phyloP scores from a whole-genome alignment of 2,113 vertebrate species.

The Narcine bancroftii region DNA sequence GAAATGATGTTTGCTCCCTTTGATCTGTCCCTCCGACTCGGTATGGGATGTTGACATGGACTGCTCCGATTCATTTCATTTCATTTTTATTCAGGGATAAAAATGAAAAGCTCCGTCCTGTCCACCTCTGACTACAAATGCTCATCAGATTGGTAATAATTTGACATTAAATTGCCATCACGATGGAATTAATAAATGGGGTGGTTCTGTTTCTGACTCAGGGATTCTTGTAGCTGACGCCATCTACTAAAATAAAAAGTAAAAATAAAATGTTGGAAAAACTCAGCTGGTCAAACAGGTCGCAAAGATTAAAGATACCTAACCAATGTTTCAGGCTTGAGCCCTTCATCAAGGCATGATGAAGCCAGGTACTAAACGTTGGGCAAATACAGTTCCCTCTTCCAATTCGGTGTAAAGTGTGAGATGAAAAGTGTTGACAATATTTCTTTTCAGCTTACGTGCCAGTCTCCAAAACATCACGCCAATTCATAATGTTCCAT shows the following conservation, averaged over 20 bases:
- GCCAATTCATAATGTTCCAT: conserved; percentile 3
- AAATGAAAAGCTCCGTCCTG: background rate
- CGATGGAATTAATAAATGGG: background rate
- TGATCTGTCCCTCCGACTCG: too few relatives aligned
- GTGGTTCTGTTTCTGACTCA: background rate
- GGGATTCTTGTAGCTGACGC: background rate
- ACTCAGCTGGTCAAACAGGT: too few relatives aligned
- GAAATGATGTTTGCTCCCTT: too few relatives aligned
- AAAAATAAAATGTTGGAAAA: too few relatives aligned
- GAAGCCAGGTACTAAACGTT: background rate
- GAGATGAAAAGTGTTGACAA: conserved; percentile 8
- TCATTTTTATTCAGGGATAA: background rate
- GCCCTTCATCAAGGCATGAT: too few relatives aligned
- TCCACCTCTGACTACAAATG: background rate
- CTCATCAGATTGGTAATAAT: too few relatives aligned
- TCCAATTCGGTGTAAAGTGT: too few relatives aligned
- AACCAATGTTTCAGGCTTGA: too few relatives aligned
- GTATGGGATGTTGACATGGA: background rate
- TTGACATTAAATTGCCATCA: background rate
- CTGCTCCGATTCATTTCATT: background rate
- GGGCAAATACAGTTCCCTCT: background rate
- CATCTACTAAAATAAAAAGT: background rate
- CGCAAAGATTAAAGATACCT: too few relatives aligned
- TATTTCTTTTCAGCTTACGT: background rate
- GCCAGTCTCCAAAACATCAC: background rate